Evolutionary conservation across 1,140 invertebrate genomes (phyloP), one percentile per base, ranked within the genome.

Genomic region (Coenobita brevimanus): DNA sequence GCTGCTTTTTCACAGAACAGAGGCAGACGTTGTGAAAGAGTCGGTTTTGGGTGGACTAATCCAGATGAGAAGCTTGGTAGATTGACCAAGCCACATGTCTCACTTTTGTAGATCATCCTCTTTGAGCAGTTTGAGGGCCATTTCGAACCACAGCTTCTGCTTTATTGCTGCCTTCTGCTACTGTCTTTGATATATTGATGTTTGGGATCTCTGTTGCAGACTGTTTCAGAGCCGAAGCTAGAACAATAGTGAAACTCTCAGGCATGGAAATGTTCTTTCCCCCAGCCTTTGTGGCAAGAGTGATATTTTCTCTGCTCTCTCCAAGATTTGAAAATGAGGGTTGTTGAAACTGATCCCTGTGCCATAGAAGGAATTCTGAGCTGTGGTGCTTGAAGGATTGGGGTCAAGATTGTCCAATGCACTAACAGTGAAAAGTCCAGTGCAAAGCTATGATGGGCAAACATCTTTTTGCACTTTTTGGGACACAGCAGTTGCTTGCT

Each of bases 321-420:
- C 79, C 79, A 2, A 8, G n/a, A 1, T 81, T 81, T 60, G 38
- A 81, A 17, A 10, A 21, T 6, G 60, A 4, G 8, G 79, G 17
- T 13, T 21, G 36, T 30, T 64, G 54, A 67, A 81, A 81, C 30
- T 81, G 8, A 64, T 81, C 27, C 57, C 79, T 64, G 81, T 83
- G 4, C 81, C 64, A 69, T 83, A 38, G 27, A 69, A 69, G 43
- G 81, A 83, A 50, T n/a, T 38, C 43, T 83, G 69, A 13, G 64
- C 62, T 30, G 62, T 71, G 30, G 81, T 83, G 38, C 57, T 64
- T 36, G 64, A 71, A 71, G 81, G 82, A 43, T 71, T 83, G 64
- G 69, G 81, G 43, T 83, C 81, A 0, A 83, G 57, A 50, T 83
- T 83, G 43, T 83, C 64, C 21, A 83, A 2, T 46, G 64, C 81